phyloP scores from a whole-genome alignment of 2,113 vertebrate genomes.

The Recurvirostra avosetta region DNA sequence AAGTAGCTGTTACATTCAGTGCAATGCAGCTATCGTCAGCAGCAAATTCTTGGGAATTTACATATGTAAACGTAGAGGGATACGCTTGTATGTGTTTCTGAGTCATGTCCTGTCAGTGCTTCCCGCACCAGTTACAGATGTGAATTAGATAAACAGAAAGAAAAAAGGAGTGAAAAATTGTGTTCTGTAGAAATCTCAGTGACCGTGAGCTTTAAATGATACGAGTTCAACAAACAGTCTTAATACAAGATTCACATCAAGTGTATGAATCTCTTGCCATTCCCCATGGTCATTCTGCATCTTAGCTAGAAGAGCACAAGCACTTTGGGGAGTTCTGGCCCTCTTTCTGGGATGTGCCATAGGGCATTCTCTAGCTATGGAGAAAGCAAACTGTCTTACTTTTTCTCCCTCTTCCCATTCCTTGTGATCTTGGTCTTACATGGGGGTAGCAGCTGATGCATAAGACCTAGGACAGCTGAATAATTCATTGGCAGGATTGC shows the following conservation, averaged over 20 bases:
- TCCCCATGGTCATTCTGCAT: not conserved
- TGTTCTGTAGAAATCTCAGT: not conserved
- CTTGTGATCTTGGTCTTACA: not conserved
- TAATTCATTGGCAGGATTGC: conserved; percentile 2
- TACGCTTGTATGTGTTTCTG: not conserved
- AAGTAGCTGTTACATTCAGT: not conserved
- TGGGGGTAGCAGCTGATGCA: not conserved
- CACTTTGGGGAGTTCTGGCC: not conserved
- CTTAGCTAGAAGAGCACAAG: not conserved
- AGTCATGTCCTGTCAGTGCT: conserved; percentile 33
- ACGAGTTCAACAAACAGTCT: not conserved
- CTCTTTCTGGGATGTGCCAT: not conserved
- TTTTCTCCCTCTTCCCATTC: not conserved
- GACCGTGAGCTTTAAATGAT: not conserved
- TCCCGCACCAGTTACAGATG: not conserved
- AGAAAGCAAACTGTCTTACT: not conserved
- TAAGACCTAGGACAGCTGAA: conserved; percentile 24
- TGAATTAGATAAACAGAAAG: not conserved
- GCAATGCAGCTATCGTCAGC: not conserved
- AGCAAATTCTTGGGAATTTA: not conserved
- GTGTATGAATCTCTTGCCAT: not conserved
- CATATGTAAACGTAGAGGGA: not conserved
- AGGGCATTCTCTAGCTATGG: not conserved
- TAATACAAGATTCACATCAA: not conserved
- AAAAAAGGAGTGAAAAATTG: not conserved